Percentiles rank a stretch among this genome's conserved stretches.
phyloP scores from a whole-genome alignment of 2,797 vertebrate species.

The Catharus ustulatus region DNA sequence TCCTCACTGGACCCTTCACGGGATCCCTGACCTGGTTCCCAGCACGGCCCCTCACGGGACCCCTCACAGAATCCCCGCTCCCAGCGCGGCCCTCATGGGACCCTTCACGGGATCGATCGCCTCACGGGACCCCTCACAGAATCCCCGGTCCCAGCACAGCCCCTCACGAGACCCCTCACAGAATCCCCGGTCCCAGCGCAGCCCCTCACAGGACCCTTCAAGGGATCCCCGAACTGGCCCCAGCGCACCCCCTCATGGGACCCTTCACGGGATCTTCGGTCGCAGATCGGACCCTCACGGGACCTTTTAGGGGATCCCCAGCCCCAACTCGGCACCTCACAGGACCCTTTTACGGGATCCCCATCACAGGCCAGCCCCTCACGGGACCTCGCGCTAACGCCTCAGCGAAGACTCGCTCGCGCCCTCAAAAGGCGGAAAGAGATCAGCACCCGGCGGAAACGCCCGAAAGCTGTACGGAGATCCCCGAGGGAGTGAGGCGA shows the following conservation, averaged over 20 bases:
- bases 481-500: rapidly evolving
- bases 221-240: rapidly evolving
- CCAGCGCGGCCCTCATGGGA: rapidly evolving
- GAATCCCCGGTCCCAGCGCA: no score
- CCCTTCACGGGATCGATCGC: no score
- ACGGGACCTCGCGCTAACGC: rapidly evolving
- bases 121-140: not conserved
- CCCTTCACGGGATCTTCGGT: rapidly evolving
- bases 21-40: no score
- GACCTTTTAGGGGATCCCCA: not conserved
- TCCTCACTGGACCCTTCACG: not conserved
- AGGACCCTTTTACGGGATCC: not conserved
- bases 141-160: no score
- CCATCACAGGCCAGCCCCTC: not conserved
- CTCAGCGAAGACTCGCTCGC: not conserved
- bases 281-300: rapidly evolving
- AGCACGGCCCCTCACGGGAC: no score
- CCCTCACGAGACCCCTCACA: no score
- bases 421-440: not conserved
- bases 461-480: not conserved
- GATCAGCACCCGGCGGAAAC: not conserved
- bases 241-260: no score
- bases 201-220: not conserved
- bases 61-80: no score
- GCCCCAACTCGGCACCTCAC: rapidly evolving